Base-by-base conservation (phyloP, 2,797 vertebrate species). In the Fringilla coelebs region DNA sequence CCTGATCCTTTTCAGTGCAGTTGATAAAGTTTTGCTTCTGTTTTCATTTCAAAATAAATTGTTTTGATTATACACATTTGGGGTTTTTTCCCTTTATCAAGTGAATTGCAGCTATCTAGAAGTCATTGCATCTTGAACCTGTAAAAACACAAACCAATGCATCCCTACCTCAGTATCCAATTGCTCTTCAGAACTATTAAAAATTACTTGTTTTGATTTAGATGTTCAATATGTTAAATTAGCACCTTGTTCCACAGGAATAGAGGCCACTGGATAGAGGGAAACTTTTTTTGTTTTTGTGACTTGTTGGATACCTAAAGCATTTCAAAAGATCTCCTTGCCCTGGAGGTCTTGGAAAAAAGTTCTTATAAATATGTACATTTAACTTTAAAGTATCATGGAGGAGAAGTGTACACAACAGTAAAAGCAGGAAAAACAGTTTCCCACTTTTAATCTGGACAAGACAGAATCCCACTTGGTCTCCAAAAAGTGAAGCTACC, bases 41-140 rank as follows among this genome's bases (percentile, higher is more conserved):
- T 66, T 90, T 90, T 66, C 24, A 62, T 18, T 72, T 84, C 12
- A 58, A 84, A 67, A 78, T 66, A 65, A 81, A 78, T 63, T 78
- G 21, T 70, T 97, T 93, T 96, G 51, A 90, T 94, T 78, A 81
- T n/a, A 87, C 68, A 84, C 68, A 87, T 94, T 94, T 91, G 72
- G 38, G 76, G 21, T 28, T 54, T 89, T 46, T 51, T 76, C 5
- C 52, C 70, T 87, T 95, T 95, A 96, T 95, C 96, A 97, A 96
- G 89, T 93, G 85, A 92, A 65, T 60, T 93, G 60, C 66, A 93
- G 76, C 67, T 92, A 74, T 93, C 83, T 95, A 96, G 95, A 97
- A 96, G 90, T 78, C 54, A 94, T 28, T 96, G 62, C 62, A 77
- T 96, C 93, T 96, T 94, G 88, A 97, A 97, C 95, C 76, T 89